These are phyloP conservation scores for Eunapius fragilis DNA, from an alignment of 37 sponge, comb jelly and placozoan species.

Conservation along the genomic window DNA sequence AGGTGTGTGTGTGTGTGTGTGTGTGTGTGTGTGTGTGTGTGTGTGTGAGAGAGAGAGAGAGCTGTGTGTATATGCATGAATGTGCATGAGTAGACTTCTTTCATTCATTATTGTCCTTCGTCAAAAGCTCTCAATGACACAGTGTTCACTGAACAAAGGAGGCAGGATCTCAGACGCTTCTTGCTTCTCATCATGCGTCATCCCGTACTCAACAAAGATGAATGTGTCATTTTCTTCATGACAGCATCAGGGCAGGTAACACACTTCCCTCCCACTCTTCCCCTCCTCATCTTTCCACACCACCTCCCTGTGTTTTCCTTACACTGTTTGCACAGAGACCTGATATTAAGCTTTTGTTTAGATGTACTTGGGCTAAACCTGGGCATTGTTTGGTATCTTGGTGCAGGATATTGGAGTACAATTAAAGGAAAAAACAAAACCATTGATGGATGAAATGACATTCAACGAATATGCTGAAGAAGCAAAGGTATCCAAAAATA, in stretches of 20 bases:
- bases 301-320: no score
- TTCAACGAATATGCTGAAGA: conserved; percentile 36
- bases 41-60: no score
- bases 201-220: conserved; percentile 76
- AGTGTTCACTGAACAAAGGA: conserved; percentile 71
- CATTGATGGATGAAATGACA: conserved; percentile 66
- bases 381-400: not conserved
- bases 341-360: no score
- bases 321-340: no score
- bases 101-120: no score
- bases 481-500: conserved; percentile 23
- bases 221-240: conserved; percentile 79
- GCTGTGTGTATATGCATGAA: not conserved
- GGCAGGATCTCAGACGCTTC: conserved; percentile 72
- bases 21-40: conserved; percentile 14
- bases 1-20: conserved; percentile 22
- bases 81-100: not conserved
- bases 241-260: conserved; percentile 67
- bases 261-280: not conserved
- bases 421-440: conserved; percentile 81
- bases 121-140: not conserved
- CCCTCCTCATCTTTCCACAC: not conserved
- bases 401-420: conserved; percentile 56
- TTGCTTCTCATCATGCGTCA: conserved; percentile 81
- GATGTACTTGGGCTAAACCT: not conserved